Base-by-base conservation (phyloP, 2,888 invertebrate species). In the Lamellibrachia columna region DNA sequence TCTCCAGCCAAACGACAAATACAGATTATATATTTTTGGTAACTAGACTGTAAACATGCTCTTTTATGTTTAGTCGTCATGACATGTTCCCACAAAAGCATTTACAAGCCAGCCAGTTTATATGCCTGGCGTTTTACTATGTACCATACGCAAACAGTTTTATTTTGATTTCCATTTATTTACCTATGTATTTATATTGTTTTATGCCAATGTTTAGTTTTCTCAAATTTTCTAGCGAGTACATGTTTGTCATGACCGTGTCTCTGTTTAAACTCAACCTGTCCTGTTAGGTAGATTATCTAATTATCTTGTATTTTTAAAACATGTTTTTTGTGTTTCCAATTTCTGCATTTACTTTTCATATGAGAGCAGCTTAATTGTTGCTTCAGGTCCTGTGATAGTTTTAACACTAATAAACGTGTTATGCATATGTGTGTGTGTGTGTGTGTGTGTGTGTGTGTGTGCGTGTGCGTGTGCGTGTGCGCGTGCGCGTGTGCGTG, bases 311-410 rank as follows among this genome's bases (percentile, higher is more conserved):
- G 15, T 75, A 22, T 75, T n/a, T 75, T 75, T 15, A 22, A 75
- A 11, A 4, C n/a, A 75, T 22, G 22, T 75, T 22, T 22, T 75
- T 75, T 75, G 75, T 75, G 75, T 22, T 75, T 75, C 75, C 15
- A 15, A 75, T 75, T 75, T 75, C 0, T 75, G 75, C 75, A 75
- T 75, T 75, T 75, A 75, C n/a, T 11, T 55, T 75, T 75, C 75
- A 75, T 15, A 75, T 22, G 22, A 15, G 22, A 75, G 75, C 75
- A 75, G 6, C 75, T 75, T 22, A 75, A 75, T 22, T 52, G 91
- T 91, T 91, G 91, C 52, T 11, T 53, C 91, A 28, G 91, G 40
- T 53, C 52, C 53, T 91, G 91, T 91, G 91, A 91, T 53, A 91
- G 91, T 22, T 75, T n/a, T 75, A 75, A 75, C 75, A 22, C 15